Conservation (phyloP, 2,888 invertebrate species). For the Drosophila eohydei region DNA sequence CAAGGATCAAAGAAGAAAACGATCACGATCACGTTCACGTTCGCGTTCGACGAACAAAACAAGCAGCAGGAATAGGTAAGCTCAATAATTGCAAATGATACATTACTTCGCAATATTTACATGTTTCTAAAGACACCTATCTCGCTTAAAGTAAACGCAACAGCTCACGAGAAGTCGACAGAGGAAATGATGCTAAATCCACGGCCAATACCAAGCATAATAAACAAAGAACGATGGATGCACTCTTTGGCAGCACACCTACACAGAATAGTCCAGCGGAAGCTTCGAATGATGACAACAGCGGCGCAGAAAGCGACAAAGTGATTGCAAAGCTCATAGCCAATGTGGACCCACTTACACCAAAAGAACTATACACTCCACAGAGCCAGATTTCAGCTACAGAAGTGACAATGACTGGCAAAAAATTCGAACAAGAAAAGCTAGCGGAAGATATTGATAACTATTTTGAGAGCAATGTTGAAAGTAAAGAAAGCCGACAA, state of each 20-base stretch:
- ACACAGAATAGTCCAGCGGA: background rate
- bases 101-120: background rate
- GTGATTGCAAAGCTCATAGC: constrained; percentile 1
- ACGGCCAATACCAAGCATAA: background rate
- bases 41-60: constrained; percentile 13
- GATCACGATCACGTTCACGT: constrained; percentile 24
- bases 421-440: background rate
- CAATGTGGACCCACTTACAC: constrained; percentile 14
- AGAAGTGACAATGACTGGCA: background rate
- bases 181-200: constrained; percentile 8
- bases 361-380: constrained; percentile 15
- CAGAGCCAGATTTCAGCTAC: background rate
- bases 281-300: background rate
- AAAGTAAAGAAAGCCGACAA: background rate
- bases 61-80: constrained; percentile 39
- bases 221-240: constrained; percentile 1
- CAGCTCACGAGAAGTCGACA: constrained; percentile 5
- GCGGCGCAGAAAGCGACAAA: background rate
- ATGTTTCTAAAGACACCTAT: constrained; percentile 14
- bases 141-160: constrained; percentile 28
- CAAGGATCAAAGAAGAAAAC: constrained; percentile 5
- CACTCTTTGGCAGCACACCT: constrained; percentile 20
- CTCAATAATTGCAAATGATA: background rate
- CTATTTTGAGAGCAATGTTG: constrained; percentile 25
- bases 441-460: background rate